phyloP scores from a whole-genome alignment of 1,140 invertebrate genomes.

The Drosophila ficusphila region DNA sequence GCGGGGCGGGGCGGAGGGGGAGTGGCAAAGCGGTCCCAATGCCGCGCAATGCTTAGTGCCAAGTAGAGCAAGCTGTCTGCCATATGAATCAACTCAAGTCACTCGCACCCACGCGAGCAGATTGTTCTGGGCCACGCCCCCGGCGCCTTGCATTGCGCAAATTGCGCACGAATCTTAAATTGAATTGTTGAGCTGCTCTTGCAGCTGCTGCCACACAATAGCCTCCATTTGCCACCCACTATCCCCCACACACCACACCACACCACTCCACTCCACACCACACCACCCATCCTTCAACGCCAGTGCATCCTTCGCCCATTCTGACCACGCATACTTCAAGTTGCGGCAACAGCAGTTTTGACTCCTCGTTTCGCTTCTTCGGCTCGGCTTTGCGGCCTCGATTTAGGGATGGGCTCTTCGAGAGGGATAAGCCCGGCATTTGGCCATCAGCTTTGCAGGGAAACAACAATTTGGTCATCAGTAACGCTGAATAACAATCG shows the following conservation, averaged over 20 bases:
- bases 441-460: background rate
- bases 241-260: background rate
- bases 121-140: slow-evolving; percentile 29
- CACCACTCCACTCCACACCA: too few relatives aligned
- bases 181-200: slow-evolving; percentile 75
- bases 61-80: slow-evolving; percentile 56
- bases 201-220: slow-evolving; percentile 45
- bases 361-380: slow-evolving; percentile 26
- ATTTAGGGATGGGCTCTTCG: slow-evolving; percentile 11
- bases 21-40: background rate
- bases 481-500: background rate
- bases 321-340: slow-evolving; percentile 70
- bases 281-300: background rate
- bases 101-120: slow-evolving; percentile 41
- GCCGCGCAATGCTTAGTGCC: slow-evolving; percentile 37
- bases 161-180: slow-evolving; percentile 80
- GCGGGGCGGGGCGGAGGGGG: background rate
- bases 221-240: background rate
- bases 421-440: slow-evolving; percentile 12
- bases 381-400: slow-evolving; percentile 6
- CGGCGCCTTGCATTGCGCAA: slow-evolving; percentile 59
- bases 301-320: slow-evolving; percentile 1
- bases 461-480: slow-evolving; percentile 12
- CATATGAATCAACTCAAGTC: slow-evolving; percentile 74
- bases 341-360: slow-evolving; percentile 58